phyloP scores from a whole-genome alignment of 2,797 vertebrate genomes.

The Phataginus tricuspis region DNA sequence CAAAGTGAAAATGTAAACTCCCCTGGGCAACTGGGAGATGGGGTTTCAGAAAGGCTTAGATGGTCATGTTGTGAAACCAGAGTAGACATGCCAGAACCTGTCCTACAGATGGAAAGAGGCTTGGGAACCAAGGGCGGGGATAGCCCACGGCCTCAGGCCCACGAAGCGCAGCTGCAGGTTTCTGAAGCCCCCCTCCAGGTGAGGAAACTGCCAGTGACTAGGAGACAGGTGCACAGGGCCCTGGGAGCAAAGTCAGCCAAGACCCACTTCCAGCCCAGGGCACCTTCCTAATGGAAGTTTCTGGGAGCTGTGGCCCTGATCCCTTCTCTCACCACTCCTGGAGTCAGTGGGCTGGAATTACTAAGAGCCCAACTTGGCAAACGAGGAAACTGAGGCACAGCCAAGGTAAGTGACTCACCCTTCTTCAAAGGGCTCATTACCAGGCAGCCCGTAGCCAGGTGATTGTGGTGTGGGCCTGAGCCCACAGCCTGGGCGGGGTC shows the following conservation, averaged over 20 bases:
- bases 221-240: fast-evolving
- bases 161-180: no score
- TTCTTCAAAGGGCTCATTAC: conserved; percentile 34
- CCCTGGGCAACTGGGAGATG: neutral
- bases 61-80: neutral
- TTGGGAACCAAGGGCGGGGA: neutral
- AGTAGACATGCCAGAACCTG: neutral
- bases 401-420: conserved; percentile 16
- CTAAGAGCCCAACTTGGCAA: neutral
- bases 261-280: neutral
- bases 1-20: neutral
- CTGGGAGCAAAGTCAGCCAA: neutral
- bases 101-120: neutral
- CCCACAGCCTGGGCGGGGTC: neutral
- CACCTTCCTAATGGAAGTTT: neutral
- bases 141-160: no score
- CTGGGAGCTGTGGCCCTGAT: neutral
- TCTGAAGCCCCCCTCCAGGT: neutral
- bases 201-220: neutral
- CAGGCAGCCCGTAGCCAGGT: neutral
- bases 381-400: neutral
- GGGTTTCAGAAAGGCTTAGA: neutral
- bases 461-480: neutral
- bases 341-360: neutral
- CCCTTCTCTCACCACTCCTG: neutral